These are phyloP conservation scores for Sisyra nigra DNA, from an alignment of 2,888 invertebrate species.

Conservation along the genomic window DNA sequence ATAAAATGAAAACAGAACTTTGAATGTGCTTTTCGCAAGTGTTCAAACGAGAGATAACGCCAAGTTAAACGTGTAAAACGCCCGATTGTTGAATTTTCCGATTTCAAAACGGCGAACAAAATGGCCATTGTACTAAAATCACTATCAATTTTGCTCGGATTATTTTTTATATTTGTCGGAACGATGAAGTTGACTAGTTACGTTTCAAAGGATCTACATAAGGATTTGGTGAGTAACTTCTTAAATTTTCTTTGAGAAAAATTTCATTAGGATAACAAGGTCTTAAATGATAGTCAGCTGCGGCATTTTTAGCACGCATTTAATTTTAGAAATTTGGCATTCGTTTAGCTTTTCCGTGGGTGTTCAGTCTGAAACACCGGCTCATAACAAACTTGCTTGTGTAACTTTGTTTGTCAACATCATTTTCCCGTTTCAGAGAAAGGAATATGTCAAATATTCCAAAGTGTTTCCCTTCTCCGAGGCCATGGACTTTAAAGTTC, in stretches of 20 bases:
- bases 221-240: slow-evolving; percentile 72
- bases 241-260: not conserved
- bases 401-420: too few species aligned
- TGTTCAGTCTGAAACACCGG: slow-evolving; percentile 3
- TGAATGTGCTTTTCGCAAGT: too few species aligned
- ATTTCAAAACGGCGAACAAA: slow-evolving; percentile 4
- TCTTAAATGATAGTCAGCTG: slow-evolving; percentile 8
- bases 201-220: slow-evolving; percentile 88
- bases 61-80: too few species aligned
- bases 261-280: not conserved
- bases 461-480: slow-evolving; percentile 80
- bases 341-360: slow-evolving; percentile 1
- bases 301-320: slow-evolving; percentile 7
- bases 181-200: slow-evolving; percentile 81
- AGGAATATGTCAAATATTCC: slow-evolving; percentile 91
- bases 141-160: slow-evolving; percentile 76
- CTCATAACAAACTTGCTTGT: not conserved
- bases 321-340: slow-evolving; percentile 18
- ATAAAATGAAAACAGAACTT: too few species aligned
- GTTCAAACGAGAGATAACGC: too few species aligned
- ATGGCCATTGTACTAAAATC: slow-evolving; percentile 77
- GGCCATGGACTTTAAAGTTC: slow-evolving; percentile 68
- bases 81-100: too few species aligned
- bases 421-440: slow-evolving; percentile 46
- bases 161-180: slow-evolving; percentile 92